phyloP scores from a whole-genome alignment of 1,140 invertebrate species.

The Drosophila quadrilineata region DNA sequence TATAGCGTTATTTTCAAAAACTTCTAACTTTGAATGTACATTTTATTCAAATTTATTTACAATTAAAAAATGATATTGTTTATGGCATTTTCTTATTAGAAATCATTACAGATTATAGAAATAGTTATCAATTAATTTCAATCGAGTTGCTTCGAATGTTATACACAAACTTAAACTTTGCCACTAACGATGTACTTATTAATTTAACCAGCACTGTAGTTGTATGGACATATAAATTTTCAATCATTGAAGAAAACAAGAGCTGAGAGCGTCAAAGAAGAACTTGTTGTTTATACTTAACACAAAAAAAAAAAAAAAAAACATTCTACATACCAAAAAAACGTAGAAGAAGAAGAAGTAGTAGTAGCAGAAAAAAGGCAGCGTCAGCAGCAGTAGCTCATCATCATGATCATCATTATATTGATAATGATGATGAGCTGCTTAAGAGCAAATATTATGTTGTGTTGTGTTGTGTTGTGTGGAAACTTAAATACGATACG shows the following conservation, averaged over 20 bases:
- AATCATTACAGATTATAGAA: too few relatives aligned
- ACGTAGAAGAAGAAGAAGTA: too few relatives aligned
- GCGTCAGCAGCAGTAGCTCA: conserved; percentile 61
- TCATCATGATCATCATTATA: conserved; percentile 25
- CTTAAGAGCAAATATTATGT: conserved; percentile 4
- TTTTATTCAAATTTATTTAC: too few relatives aligned
- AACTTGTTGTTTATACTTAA: conserved; percentile 61
- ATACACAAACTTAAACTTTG: conserved; percentile 2
- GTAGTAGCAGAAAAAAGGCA: conserved; percentile 24
- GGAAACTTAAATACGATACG: conserved; percentile 35
- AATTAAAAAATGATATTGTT: too few relatives aligned
- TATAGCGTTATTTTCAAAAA: too few relatives aligned
- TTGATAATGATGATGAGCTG: neutral
- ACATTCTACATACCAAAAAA: neutral
- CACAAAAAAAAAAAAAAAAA: neutral
- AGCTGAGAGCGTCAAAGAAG: conserved; percentile 46
- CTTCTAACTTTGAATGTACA: too few relatives aligned
- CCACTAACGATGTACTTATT: neutral
- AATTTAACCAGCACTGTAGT: too few relatives aligned
- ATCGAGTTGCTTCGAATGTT: conserved; percentile 33
- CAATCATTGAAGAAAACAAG: conserved; percentile 23
- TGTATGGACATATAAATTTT: too few relatives aligned
- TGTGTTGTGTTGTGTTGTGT: conserved; percentile 16
- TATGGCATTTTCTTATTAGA: too few relatives aligned
- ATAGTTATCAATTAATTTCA: too few relatives aligned